Percentiles rank a stretch among this genome's conserved stretches.
Evolutionary conservation across 2,113 vertebrate species (phyloP).

Genomic region (Vidua chalybeata): DNA sequence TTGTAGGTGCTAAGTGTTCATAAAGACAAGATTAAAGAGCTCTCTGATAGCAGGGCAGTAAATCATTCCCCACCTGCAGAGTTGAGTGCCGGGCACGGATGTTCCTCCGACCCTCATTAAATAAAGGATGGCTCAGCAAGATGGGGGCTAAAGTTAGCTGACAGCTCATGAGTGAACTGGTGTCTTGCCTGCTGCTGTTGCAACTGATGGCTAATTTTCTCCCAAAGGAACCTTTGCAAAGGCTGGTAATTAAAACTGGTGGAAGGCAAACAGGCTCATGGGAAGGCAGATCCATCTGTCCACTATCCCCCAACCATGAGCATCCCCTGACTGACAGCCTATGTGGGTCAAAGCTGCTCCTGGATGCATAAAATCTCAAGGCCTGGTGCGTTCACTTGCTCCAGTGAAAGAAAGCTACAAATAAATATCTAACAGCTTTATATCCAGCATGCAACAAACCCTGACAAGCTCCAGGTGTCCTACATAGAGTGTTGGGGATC

Average conservation of each 20-base stretch:
- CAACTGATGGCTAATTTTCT: constrained; percentile 37
- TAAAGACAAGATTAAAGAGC: constrained; percentile 70
- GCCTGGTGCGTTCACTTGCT: background rate
- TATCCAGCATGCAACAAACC: background rate
- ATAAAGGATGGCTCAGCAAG: constrained; percentile 33
- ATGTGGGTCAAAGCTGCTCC: background rate
- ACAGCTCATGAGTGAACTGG: constrained; percentile 42
- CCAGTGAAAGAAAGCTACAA: background rate
- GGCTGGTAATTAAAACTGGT: constrained; percentile 54
- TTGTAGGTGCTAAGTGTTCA: constrained; percentile 61
- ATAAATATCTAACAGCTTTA: background rate
- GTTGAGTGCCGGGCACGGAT: background rate
- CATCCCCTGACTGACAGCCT: background rate
- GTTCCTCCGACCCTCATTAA: constrained; percentile 51
- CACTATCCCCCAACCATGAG: background rate
- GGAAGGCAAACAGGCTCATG: constrained; percentile 21
- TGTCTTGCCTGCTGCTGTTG: background rate
- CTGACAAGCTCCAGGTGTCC: background rate
- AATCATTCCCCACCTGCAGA: constrained; percentile 55
- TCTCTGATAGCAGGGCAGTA: constrained; percentile 37
- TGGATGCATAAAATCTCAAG: background rate
- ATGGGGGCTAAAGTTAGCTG: constrained; percentile 10
- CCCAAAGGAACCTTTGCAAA: constrained; percentile 33
- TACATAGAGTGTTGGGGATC: background rate
- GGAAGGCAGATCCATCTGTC: background rate